phyloP scores from a whole-genome alignment of 2,888 invertebrate genomes.

The Tenthredo notha region DNA sequence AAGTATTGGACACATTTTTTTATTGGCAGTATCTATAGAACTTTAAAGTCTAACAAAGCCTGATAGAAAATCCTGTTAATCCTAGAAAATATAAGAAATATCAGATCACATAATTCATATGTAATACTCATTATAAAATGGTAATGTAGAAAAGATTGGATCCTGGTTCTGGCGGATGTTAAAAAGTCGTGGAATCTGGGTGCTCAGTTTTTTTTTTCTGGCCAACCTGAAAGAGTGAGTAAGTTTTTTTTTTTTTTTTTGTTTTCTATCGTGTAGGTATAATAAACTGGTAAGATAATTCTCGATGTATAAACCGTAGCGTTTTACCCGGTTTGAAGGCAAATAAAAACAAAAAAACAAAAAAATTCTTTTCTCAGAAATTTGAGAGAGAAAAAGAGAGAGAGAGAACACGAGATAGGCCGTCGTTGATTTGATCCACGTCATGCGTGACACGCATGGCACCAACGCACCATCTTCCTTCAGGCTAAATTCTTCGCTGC shows the following conservation, averaged over 20 bases:
- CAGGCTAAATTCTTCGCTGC: constrained; percentile 12
- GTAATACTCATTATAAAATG: background rate
- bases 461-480: constrained; percentile 26
- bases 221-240: background rate
- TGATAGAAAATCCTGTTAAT: background rate
- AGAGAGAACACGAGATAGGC: background rate
- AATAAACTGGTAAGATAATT: background rate
- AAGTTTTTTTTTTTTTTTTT: too few relatives aligned
- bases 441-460: constrained; percentile 43
- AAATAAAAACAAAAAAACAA: background rate
- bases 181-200: background rate
- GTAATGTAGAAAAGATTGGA: background rate
- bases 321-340: background rate
- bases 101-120: too few relatives aligned
- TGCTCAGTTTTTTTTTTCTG: background rate
- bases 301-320: background rate
- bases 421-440: constrained; percentile 40
- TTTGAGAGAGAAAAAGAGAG: constrained; percentile 6
- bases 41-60: background rate
- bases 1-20: background rate
- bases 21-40: background rate
- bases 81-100: background rate
- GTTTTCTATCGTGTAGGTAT: background rate
- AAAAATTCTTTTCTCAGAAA: constrained; percentile 14
- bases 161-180: background rate